These are phyloP conservation scores for Distichodus sexfasciatus DNA, from an alignment of 2,797 vertebrate genomes.

Conservation along the genomic window DNA sequence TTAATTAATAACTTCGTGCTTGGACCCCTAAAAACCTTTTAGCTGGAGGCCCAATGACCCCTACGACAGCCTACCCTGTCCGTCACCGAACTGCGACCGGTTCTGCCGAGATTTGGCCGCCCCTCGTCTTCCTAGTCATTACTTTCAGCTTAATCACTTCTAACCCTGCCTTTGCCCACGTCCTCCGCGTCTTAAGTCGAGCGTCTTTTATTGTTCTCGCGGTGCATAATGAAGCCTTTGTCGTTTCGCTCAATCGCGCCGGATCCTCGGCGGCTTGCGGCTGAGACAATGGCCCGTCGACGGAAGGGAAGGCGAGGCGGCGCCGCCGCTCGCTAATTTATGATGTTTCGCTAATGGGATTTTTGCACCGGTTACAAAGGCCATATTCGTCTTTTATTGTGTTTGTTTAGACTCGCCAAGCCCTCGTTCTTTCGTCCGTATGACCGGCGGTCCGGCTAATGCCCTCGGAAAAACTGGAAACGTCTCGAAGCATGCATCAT, in stretches of 20 bases:
- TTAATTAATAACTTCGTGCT: too few relatives aligned
- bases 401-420: constrained; percentile 11
- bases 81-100: constrained; percentile 17
- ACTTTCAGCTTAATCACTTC: too few relatives aligned
- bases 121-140: constrained; percentile 18
- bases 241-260: constrained; percentile 41
- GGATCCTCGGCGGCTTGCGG: constrained; percentile 30
- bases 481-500: constrained; percentile 35
- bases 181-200: constrained; percentile 38
- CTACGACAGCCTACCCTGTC: constrained; percentile 9
- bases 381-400: constrained; percentile 31
- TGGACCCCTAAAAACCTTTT: too few relatives aligned
- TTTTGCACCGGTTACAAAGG: constrained; percentile 36
- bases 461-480: constrained; percentile 26
- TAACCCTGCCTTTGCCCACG: too few relatives aligned
- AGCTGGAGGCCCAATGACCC: too few relatives aligned
- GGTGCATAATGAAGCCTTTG: constrained; percentile 43
- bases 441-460: constrained; percentile 30
- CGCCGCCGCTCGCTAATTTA: constrained; percentile 41
- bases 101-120: constrained; percentile 29
- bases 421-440: constrained; percentile 25
- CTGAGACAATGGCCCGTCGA: constrained; percentile 46
- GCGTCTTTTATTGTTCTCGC: constrained; percentile 41
- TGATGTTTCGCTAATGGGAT: constrained; percentile 44
- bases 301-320: constrained; percentile 40